Percentiles rank a stretch among this genome's conserved stretches.
Evolutionary conservation across 2,888 invertebrate genomes (phyloP).

Genomic region (Nudaria mundana): DNA sequence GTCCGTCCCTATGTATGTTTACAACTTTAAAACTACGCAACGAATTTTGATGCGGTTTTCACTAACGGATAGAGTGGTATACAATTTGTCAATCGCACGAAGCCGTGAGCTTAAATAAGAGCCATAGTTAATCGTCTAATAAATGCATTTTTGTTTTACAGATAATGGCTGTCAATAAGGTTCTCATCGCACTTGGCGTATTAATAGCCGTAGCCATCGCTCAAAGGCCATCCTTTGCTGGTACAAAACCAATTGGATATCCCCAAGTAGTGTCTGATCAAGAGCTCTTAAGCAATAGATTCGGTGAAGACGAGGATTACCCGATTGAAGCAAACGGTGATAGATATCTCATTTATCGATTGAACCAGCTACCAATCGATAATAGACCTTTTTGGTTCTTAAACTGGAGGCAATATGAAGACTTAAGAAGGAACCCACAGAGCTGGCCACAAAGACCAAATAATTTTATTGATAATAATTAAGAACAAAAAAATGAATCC

Average conservation of each 20-base stretch:
- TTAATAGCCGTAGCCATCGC: conserved; percentile 51
- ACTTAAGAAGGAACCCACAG: conserved; percentile 52
- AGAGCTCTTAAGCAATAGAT: conserved; percentile 63
- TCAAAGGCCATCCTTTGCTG: conserved; percentile 85
- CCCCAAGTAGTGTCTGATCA: conserved; percentile 73
- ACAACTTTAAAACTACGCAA: too few species aligned
- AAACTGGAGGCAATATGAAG: conserved; percentile 51
- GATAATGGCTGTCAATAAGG: conserved; percentile 48
- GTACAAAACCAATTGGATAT: conserved; percentile 79
- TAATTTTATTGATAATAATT: conserved; percentile 33
- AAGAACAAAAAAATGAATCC: conserved; percentile 1
- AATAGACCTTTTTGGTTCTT: conserved; percentile 27
- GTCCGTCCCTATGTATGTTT: too few species aligned
- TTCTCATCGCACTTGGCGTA: conserved; percentile 40
- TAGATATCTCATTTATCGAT: conserved; percentile 20
- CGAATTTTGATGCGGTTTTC: too few species aligned
- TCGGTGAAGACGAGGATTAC: conserved; percentile 67
- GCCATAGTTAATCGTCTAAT: background rate
- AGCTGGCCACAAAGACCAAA: conserved; percentile 53
- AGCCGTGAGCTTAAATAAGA: too few species aligned
- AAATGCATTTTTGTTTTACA: conserved; percentile 27
- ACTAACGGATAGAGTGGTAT: too few species aligned
- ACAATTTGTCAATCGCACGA: too few species aligned
- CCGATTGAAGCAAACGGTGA: conserved; percentile 78
- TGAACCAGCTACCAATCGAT: conserved; percentile 18